Base-by-base conservation (phyloP, 2,888 invertebrate genomes). In the Lysandra bellargus region DNA sequence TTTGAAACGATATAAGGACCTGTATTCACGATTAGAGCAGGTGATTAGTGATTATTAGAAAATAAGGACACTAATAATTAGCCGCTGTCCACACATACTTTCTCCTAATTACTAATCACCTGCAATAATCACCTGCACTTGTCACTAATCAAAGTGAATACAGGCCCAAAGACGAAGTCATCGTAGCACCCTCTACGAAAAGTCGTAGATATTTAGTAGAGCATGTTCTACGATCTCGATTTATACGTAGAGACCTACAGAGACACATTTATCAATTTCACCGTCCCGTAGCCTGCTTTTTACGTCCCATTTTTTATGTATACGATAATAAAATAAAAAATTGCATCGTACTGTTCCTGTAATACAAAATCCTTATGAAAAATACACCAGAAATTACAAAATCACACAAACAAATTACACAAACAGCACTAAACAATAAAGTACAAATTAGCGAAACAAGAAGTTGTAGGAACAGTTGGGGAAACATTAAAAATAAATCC, bases 401-500 rank as follows among this genome's bases (percentile, higher is more conserved):
- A 69, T 69, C 33, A 33, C 69, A 17, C 33, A 69, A 69, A 33
- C 69, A 69, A 30, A 69, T 69, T 69, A 69, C 69, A 33, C 23
- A 69, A 69, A 69, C 69, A 69, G 9, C 33, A 69, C 33, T 69
- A 37, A 69, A 76, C 53, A 76, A 57, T 12, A 33, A 49, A 76
- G 76, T 76, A 76, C 76, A 33, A 76, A 76, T 57, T 53, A 76
- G 57, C 33, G 53, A 49, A 76, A 76, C 49, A 57, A 49, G 49
- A 76, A 76, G 57, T 76, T 53, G 53, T 53, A 17, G 76, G 33
- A 33, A 33, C 76, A 76, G 76, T 76, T 76, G 76, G 76, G 37
- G 37, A 76, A 76, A 76, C 76, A 76, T 76, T 78, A 81, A 75
- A 78, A 81, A 81, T 81, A 81, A 79, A 81, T 81, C 78, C 72